Evolutionary conservation across 2,113 vertebrate genomes (phyloP).

Genomic region (Barbus barbus): DNA sequence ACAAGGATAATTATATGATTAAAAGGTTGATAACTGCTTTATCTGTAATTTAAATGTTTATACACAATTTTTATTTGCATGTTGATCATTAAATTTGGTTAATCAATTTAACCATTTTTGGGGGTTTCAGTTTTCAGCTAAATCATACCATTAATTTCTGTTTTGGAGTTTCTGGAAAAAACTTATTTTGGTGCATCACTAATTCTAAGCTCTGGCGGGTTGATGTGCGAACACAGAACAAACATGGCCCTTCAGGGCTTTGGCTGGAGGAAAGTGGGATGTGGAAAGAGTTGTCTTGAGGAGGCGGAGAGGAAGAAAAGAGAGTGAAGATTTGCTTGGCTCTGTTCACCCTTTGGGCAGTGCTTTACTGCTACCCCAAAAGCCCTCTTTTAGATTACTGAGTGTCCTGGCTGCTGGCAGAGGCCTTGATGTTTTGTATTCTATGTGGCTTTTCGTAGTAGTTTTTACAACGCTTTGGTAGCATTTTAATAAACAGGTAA

Average conservation of each 20-base stretch:
- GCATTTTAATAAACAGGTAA: not conserved
- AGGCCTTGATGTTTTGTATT: not conserved
- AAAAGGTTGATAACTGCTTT: no score
- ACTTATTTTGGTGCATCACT: not conserved
- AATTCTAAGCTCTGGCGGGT: not conserved
- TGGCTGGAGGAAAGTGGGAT: not conserved
- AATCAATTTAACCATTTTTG: not conserved
- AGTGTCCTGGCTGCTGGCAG: constrained; percentile 8
- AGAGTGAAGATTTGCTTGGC: not conserved
- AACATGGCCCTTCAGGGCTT: not conserved
- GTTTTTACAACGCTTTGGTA: not conserved
- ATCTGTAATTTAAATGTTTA: no score
- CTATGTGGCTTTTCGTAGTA: not conserved
- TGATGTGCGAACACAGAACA: not conserved
- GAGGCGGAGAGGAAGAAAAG: not conserved
- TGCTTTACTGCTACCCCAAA: constrained; percentile 4
- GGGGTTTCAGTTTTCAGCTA: not conserved
- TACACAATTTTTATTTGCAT: no score
- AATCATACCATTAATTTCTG: not conserved
- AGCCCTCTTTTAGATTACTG: constrained; percentile 17
- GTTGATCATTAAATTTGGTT: not conserved
- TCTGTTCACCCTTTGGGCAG: constrained; percentile 4
- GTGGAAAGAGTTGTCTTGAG: not conserved
- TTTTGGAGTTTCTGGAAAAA: not conserved
- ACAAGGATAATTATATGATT: no score